A percentile compares a stretch with the other conserved stretches of the same genome.
These are phyloP conservation scores for Plagiodera versicolora DNA, from an alignment of 2,888 invertebrate genomes.

Conservation along the genomic window DNA sequence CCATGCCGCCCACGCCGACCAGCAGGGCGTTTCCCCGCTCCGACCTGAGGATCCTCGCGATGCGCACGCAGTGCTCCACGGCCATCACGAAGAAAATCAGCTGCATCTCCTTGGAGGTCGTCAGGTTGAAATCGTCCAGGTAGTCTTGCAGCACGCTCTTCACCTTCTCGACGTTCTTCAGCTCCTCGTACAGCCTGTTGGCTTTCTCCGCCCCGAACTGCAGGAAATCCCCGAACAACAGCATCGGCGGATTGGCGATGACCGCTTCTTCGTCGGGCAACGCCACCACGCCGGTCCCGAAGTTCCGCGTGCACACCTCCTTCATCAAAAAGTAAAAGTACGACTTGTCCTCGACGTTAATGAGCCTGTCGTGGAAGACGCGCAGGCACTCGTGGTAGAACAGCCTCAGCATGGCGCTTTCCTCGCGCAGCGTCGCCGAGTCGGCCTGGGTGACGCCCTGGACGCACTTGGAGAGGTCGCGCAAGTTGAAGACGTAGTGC, in stretches of 20 bases:
- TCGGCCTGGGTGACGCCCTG: constrained; percentile 89
- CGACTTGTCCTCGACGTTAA: constrained; percentile 77
- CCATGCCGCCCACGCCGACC: constrained; percentile 92
- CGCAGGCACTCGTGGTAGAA: constrained; percentile 92
- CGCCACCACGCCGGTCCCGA: constrained; percentile 62
- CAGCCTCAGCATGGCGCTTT: constrained; percentile 70
- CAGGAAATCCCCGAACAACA: constrained; percentile 83
- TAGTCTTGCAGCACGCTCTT: constrained; percentile 78
- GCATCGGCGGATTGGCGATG: constrained; percentile 63
- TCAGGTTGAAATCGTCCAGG: constrained; percentile 80
- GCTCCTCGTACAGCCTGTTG: constrained; percentile 80
- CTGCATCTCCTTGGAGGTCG: constrained; percentile 77
- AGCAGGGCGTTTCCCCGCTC: constrained; percentile 88
- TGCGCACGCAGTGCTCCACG: constrained; percentile 82
- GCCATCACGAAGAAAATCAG: constrained; percentile 88
- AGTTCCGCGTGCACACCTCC: constrained; percentile 66
- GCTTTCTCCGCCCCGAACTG: constrained; percentile 71
- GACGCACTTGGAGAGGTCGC: constrained; percentile 87
- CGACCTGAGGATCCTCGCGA: constrained; percentile 80
- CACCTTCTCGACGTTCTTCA: constrained; percentile 71
- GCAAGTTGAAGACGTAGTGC: constrained; percentile 90
- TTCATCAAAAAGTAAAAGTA: constrained; percentile 77
- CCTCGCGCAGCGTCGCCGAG: constrained; percentile 66
- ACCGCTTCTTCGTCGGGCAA: constrained; percentile 64
- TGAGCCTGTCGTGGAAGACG: constrained; percentile 83